Conservation (phyloP, 2,797 vertebrate genomes). For the Malurus splendens region DNA sequence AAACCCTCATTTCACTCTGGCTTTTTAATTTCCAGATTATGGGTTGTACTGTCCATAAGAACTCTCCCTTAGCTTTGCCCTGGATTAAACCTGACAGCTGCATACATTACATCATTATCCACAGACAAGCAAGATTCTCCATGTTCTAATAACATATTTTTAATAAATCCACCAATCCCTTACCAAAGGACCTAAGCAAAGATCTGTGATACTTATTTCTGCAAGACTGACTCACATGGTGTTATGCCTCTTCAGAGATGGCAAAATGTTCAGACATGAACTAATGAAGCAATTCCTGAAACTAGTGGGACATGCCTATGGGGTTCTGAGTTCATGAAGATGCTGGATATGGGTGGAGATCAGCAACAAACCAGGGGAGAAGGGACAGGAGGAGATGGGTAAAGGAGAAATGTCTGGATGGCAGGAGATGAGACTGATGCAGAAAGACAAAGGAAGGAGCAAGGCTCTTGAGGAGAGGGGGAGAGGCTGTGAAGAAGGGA, state of each 20-base stretch:
- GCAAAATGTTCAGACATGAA: constrained; percentile 53
- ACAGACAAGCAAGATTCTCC: constrained; percentile 40
- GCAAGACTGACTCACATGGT: constrained; percentile 15
- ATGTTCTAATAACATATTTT: constrained; percentile 42
- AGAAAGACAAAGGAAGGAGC: not conserved
- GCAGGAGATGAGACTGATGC: not conserved
- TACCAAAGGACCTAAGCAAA: not conserved
- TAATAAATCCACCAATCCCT: constrained; percentile 33
- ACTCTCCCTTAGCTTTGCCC: not conserved
- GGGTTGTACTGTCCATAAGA: not conserved
- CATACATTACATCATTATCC: constrained; percentile 39
- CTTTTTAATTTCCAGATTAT: not conserved
- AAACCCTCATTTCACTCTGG: not conserved
- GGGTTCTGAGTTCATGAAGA: not conserved
- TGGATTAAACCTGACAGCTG: constrained; percentile 22
- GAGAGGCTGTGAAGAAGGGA: not conserved
- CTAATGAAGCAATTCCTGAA: constrained; percentile 18
- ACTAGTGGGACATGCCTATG: not conserved
- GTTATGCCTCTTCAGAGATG: not conserved
- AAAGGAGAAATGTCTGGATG: not conserved
- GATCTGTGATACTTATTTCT: not conserved
- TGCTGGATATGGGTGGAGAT: not conserved
- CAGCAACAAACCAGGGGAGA: not conserved
- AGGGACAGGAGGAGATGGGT: not conserved
- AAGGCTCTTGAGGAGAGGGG: fast-evolving